Base-by-base conservation (phyloP, 2,113 vertebrate genomes). In the Nettapus auritus region DNA sequence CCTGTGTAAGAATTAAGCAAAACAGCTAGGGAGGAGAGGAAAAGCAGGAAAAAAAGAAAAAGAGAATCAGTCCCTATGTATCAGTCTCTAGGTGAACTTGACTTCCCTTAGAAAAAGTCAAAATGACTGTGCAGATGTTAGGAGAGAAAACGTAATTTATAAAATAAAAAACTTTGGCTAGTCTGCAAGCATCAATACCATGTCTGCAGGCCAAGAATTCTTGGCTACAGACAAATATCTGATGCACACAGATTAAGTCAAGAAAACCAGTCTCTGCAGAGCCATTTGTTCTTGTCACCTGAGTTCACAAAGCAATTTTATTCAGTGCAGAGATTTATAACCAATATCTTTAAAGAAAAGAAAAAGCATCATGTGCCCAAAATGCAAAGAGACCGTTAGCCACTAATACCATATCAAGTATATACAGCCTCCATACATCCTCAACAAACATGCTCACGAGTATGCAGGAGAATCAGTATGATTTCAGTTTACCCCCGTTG, bases 401-500 rank as follows among this genome's bases (percentile, higher is more conserved):
- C 62, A 26, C 67, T 14, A 17, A 2, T 0, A 13, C 2, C 68
- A 14, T 0, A 0, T 5, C 56, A 76, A 55, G 70, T 26, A 59
- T 19, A 26, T 1, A 36, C 25, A 40, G 11, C 16, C 1, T 1
- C 56, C 19, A 26, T 1, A 40, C 28, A 40, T 11, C 17, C 1
- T 1, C 57, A 26, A 42, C 26, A 18, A 11, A 38, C 29, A 46
- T 0, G 4, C n/a, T 57, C 31, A 11, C 1, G 11, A 56, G n/a
- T 23, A 26, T 0, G 9, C n/a, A 9, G 60, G 0, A 80, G 40
- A 6, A 59, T 2, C 38, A 6, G 69, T 2, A 6, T 12, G 36
- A 12, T 71, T 44, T 23, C 81, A 44, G 56, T 46, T 80, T 98
- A 99, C 99, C 98, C 88, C 97, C 6, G 97, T 25, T 13, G 96